phyloP scores from a whole-genome alignment of 1,140 invertebrate species.

The Philaenus spumarius region DNA sequence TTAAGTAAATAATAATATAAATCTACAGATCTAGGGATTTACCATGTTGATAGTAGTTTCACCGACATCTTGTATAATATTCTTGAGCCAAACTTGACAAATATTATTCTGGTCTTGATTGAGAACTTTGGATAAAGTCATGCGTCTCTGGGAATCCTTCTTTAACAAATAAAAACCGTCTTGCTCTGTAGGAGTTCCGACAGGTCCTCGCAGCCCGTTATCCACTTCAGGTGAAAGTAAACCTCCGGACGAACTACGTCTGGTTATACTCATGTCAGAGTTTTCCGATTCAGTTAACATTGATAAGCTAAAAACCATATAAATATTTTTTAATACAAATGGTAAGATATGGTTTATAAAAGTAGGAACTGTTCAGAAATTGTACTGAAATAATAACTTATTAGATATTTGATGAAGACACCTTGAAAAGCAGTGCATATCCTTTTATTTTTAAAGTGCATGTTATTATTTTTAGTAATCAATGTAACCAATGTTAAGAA shows the following conservation, averaged over 20 bases:
- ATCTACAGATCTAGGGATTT: too few species aligned
- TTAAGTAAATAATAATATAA: too few species aligned
- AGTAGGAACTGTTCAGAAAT: neutral
- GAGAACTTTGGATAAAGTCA: conserved; percentile 84
- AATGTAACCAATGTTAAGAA: too few species aligned
- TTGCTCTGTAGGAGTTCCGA: conserved; percentile 58
- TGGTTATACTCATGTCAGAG: conserved; percentile 50
- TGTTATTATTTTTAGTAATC: too few species aligned
- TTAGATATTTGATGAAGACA: neutral
- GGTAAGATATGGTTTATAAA: neutral
- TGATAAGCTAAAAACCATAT: neutral
- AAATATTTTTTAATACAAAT: neutral
- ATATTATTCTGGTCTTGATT: conserved; percentile 82
- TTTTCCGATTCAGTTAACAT: neutral
- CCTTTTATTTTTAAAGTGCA: too few species aligned
- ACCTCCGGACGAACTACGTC: conserved; percentile 70
- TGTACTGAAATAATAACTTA: neutral
- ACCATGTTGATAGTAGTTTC: conserved; percentile 17
- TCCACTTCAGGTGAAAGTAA: conserved; percentile 70
- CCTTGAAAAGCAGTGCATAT: too few species aligned
- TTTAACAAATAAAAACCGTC: conserved; percentile 93
- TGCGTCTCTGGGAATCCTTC: conserved; percentile 92
- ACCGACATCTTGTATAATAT: conserved; percentile 52
- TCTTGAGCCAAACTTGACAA: conserved; percentile 74
- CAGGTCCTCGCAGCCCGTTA: conserved; percentile 29